Evolutionary conservation across 2,888 invertebrate species (phyloP), one percentile per base, ranked within the genome.

Genomic region (Aporophyla nigra): DNA sequence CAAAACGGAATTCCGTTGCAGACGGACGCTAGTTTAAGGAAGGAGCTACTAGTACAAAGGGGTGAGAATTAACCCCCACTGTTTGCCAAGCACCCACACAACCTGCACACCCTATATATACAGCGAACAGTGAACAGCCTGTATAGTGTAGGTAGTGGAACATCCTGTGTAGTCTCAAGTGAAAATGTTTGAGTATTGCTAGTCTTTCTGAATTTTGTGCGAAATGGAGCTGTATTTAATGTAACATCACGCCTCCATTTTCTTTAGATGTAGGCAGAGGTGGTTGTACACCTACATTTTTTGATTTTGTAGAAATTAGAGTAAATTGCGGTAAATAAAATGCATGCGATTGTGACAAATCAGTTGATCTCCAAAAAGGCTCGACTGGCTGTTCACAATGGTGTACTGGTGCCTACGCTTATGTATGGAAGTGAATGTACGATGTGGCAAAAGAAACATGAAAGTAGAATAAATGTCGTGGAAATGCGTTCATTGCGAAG

Each of bases 1-100:
- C 87, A 87, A 87, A 87, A 87, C 87, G 87, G 87, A 87, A 87
- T 87, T 87, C 87, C 87, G 87, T 68, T 77, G 71, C 86, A 87
- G 87, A 86, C 87, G 87, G 87, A 81, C 87, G 76, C 62, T 86
- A 84, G 87, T 84, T 78, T 80, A 83, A 87, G 87, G 87, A 87
- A 74, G 70, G 43, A 76, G 86, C 82, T 76, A 69, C 85, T 72
- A 80, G 76, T 76, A 87, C 86, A 87, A 87, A 87, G 87, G 86
- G 87, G 87, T 73, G 87, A 86, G 80, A 87, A 87, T 87, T 87
- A 87, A 87, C 87, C 87, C 84, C 82, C 82, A 76, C 83, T 86
- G 86, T 87, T 87, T 87, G 79, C 84, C 43, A 74, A 84, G 71
- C 84, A 84, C 80, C 83, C 63, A 74, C 70, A 74, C 66, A 59